Evolutionary conservation across 1,140 invertebrate genomes (phyloP).

Genomic region (Coptotermes formosanus): DNA sequence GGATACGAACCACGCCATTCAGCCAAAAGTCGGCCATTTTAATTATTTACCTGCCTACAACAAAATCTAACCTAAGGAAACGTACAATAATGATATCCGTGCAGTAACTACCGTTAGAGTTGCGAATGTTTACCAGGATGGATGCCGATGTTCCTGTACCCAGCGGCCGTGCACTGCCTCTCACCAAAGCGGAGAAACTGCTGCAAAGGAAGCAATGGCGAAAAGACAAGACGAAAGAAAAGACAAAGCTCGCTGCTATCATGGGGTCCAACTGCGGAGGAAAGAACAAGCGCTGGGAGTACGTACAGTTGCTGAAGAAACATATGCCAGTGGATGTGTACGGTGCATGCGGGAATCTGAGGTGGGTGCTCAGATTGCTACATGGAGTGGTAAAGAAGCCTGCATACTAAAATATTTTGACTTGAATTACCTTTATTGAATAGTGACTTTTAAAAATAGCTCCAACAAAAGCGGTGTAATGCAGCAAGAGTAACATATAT

Average conservation of each 20-base stretch:
- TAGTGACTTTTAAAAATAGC: no score
- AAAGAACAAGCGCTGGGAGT: slow-evolving; percentile 54
- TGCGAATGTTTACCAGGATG: slow-evolving; percentile 43
- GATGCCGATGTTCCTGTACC: slow-evolving; percentile 69
- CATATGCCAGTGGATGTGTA: slow-evolving; percentile 58
- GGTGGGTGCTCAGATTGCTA: slow-evolving; percentile 29
- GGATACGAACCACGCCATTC: no score
- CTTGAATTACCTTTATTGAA: no score
- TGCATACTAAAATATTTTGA: no score
- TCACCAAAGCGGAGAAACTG: slow-evolving; percentile 32
- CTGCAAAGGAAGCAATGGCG: neutral
- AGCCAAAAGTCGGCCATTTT: no score
- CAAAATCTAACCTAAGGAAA: no score
- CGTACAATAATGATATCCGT: no score
- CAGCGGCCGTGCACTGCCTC: slow-evolving; percentile 58
- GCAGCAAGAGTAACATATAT: no score
- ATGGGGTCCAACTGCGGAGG: slow-evolving; percentile 63
- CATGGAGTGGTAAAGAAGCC: no score
- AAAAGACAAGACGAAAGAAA: neutral
- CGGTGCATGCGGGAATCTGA: slow-evolving; percentile 52
- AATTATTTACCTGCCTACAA: no score
- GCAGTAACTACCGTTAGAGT: no score
- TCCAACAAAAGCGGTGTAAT: no score
- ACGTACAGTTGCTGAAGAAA: slow-evolving; percentile 56
- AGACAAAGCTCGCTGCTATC: slow-evolving; percentile 50